Conservation (phyloP, 2,797 vertebrate species). For the Thalassophryne amazonica region DNA sequence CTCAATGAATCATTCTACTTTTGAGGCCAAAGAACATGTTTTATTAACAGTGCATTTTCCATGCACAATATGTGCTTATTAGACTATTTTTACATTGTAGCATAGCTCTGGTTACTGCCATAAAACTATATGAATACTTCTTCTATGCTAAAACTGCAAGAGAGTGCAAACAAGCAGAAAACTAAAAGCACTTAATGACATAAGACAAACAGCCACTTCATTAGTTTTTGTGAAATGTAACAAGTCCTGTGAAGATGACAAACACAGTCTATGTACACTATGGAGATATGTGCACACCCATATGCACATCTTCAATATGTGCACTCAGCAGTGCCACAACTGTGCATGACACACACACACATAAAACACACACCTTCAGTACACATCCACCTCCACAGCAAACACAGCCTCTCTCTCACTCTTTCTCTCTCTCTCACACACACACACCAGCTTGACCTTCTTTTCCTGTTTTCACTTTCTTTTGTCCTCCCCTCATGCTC, state of each 20-base stretch:
- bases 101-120: too few species aligned
- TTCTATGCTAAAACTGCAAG: too few species aligned
- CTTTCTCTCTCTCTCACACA: conserved; percentile 8
- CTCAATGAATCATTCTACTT: too few species aligned
- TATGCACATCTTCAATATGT: neutral
- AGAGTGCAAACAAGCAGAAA: too few species aligned
- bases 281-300: neutral
- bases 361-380: conserved; percentile 1
- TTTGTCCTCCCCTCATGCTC: conserved; percentile 9
- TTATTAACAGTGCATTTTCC: too few species aligned
- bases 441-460: conserved; percentile 11
- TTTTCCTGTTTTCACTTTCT: conserved; percentile 7
- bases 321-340: neutral
- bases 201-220: conserved; percentile 1
- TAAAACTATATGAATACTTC: too few species aligned
- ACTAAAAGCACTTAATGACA: neutral
- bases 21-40: too few species aligned
- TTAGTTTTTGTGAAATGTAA: conserved; percentile 33
- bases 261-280: conserved; percentile 15
- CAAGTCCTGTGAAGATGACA: conserved; percentile 25
- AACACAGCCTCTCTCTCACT: conserved; percentile 31
- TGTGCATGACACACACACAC: conserved; percentile 1
- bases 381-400: conserved; percentile 11
- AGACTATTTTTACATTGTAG: too few species aligned
- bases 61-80: too few species aligned